phyloP scores from a whole-genome alignment of 2,797 vertebrate species.

The Sylvia borin region DNA sequence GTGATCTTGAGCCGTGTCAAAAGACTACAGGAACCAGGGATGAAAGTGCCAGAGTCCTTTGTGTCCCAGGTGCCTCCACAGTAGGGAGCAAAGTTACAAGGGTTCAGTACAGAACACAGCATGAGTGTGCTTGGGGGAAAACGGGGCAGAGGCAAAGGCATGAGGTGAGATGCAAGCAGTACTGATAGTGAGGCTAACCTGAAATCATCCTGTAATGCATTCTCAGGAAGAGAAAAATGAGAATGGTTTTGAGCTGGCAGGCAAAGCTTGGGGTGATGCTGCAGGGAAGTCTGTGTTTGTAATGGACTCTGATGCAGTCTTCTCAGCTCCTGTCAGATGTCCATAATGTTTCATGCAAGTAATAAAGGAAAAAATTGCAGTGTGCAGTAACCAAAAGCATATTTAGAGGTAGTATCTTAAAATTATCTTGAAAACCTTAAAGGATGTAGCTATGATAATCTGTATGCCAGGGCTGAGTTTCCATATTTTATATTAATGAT shows the following conservation, averaged over 20 bases:
- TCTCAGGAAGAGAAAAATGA: neutral
- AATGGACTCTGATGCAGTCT: neutral
- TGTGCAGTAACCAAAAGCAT: neutral
- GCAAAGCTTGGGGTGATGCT: neutral
- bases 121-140: accelerated
- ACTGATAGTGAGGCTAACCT: neutral
- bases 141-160: neutral
- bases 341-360: neutral
- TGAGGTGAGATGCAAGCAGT: neutral
- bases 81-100: neutral
- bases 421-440: neutral
- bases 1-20: neutral
- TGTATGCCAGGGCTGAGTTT: neutral
- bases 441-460: neutral
- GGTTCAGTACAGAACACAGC: neutral
- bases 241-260: neutral
- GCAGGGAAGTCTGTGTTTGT: neutral
- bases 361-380: neutral
- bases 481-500: neutral
- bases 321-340: neutral
- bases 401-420: neutral
- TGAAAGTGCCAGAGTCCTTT: neutral
- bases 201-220: neutral
- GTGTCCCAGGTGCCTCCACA: neutral
- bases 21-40: neutral